Evolutionary conservation across 2,888 invertebrate genomes (phyloP), one percentile per base, ranked within the genome.

Genomic region (Drosophila aldrichi): DNA sequence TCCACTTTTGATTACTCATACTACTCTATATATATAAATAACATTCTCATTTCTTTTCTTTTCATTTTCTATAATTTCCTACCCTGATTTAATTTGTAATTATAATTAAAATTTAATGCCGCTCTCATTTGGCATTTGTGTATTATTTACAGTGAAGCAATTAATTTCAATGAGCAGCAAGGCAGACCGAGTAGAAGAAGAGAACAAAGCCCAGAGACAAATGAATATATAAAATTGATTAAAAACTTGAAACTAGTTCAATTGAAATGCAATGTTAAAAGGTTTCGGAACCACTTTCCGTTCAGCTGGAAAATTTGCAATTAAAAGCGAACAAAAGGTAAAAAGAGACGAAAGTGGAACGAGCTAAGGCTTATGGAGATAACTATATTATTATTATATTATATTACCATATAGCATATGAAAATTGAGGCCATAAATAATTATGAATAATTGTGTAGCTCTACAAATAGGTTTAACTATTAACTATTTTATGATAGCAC

Each of bases 261-360:
- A 76, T 74, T 62, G 29, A 54, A 65, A 69, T 69, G 58, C 56
- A 52, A 32, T 10, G 41, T 10, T 18, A 55, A 57, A 62, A 58
- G 65, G 59, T 34, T 58, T 48, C 18, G 25, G 57, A 65, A 60
- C 55, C 55, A 51, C 25, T 60, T 62, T 6, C 36, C 14, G 14
- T 60, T 81, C 71, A 71, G 51, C 63, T 74, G 79, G 73, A 79
- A 81, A 82, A 82, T 82, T 71, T 77, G 54, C 61, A 81, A 82
- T 79, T 82, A 82, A 79, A 79, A 68, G 64, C 66, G 61, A 76
- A 72, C 63, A 66, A 68, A 49, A 67, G 70, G 63, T 74, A 73
- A 70, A 82, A 80, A 82, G 54, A 61, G 41, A 7, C 18, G 12
- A 29, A 14, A 18, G 29, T n/a, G 6, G 38, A 38, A 41, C 16